phyloP scores from a whole-genome alignment of 2,797 vertebrate species.

The Smutsia temminckii region DNA sequence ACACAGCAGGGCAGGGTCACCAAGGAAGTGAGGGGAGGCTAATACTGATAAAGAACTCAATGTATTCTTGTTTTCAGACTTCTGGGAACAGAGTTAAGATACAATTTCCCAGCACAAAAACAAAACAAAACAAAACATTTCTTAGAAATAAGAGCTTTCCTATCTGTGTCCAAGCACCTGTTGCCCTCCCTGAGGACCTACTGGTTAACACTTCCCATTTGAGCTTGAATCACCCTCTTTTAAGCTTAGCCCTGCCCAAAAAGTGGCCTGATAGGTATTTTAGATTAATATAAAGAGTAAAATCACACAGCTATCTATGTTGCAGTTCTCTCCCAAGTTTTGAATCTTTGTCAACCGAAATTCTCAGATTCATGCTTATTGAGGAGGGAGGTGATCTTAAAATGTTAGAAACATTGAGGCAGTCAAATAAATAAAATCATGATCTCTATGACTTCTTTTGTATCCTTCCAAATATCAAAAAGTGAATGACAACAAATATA shows the following conservation, averaged over 20 bases:
- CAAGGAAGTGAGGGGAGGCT: not conserved
- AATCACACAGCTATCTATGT: not conserved
- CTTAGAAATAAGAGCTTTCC: not conserved
- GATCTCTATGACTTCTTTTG: not conserved
- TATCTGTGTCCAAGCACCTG: not conserved
- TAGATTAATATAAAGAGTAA: not conserved
- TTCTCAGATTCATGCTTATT: not conserved
- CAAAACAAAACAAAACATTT: not conserved
- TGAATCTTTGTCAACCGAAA: not conserved
- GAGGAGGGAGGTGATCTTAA: not conserved
- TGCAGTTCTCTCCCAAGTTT: not conserved
- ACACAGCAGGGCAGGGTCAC: not conserved
- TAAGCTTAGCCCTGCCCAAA: not conserved
- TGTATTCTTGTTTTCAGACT: not conserved
- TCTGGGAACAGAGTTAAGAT: no score
- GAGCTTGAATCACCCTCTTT: not conserved
- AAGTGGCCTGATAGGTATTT: not conserved
- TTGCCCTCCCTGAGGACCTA: not conserved
- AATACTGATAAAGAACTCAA: not conserved
- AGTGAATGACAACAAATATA: not conserved
- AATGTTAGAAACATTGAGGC: not conserved
- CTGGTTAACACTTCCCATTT: not conserved
- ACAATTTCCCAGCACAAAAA: slow-evolving; percentile 13
- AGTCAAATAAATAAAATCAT: not conserved
- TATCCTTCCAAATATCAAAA: slow-evolving; percentile 2